Percentiles rank a stretch among this genome's conserved stretches.
These are phyloP conservation scores for Saguinus imperator DNA, from an alignment of 2,113 vertebrate genomes.

Conservation along the genomic window DNA sequence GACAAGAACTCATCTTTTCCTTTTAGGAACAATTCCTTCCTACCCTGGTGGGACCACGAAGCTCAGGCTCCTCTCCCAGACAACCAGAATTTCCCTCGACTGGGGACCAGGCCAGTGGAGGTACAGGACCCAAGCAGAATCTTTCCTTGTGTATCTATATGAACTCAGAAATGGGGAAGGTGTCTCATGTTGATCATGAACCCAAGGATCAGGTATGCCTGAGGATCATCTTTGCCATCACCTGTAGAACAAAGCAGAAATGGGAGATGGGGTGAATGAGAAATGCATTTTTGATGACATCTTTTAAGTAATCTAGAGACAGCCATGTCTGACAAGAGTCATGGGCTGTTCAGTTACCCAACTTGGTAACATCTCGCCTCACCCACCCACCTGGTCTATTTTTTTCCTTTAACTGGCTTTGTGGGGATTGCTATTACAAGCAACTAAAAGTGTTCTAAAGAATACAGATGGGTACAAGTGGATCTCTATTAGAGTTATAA, in stretches of 20 bases:
- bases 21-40: not conserved
- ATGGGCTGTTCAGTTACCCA: not conserved
- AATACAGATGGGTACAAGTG: not conserved
- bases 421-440: not conserved
- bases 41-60: not conserved
- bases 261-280: not conserved
- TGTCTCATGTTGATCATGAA: not conserved
- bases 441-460: not conserved
- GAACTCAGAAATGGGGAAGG: not conserved
- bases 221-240: not conserved
- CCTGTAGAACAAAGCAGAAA: not conserved
- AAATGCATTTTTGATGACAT: not conserved
- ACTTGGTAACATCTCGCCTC: not conserved
- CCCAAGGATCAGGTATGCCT: not conserved
- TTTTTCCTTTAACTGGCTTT: not conserved
- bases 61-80: not conserved
- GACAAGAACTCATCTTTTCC: not conserved
- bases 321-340: not conserved
- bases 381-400: accelerated
- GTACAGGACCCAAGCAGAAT: not conserved
- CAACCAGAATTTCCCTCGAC: not conserved
- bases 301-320: not conserved
- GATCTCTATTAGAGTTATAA: not conserved
- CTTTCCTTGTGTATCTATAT: not conserved
- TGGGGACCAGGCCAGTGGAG: no score